A percentile compares a stretch with the other conserved stretches of the same genome.
Evolutionary conservation across 2,797 vertebrate genomes (phyloP).

Genomic region (Platyrinchus mystaceus): DNA sequence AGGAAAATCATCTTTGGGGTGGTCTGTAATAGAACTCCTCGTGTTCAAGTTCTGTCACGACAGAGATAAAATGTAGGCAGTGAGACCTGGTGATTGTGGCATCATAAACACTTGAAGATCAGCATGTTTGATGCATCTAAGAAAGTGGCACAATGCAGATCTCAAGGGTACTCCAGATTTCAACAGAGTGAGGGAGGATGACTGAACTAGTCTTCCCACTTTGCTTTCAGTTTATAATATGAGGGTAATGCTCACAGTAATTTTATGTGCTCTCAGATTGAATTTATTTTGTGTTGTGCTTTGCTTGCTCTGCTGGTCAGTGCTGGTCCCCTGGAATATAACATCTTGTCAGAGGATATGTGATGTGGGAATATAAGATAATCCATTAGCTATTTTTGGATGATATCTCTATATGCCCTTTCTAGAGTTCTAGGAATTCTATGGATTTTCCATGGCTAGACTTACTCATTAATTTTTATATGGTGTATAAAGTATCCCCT

Average conservation of each 20-base stretch:
- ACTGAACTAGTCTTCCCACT: background rate
- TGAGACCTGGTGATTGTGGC: background rate
- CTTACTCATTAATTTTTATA: background rate
- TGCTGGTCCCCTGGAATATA: background rate
- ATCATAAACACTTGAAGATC: background rate
- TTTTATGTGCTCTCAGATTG: background rate
- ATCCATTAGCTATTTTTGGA: background rate
- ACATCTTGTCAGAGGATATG: background rate
- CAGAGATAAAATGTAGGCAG: background rate
- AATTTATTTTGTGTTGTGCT: background rate
- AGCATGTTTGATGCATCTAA: background rate
- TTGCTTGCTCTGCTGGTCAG: background rate
- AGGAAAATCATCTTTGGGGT: background rate
- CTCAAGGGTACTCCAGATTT: background rate
- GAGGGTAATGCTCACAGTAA: background rate
- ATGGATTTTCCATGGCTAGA: background rate
- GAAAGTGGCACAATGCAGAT: background rate
- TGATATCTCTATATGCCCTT: background rate
- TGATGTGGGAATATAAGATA: background rate
- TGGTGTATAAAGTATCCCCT: background rate
- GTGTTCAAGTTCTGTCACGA: background rate
- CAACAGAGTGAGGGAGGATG: background rate
- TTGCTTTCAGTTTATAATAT: background rate
- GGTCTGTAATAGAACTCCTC: background rate
- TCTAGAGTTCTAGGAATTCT: background rate